phyloP scores from a whole-genome alignment of 92 coral and sea anemone genomes.

The Palythoa grandis region DNA sequence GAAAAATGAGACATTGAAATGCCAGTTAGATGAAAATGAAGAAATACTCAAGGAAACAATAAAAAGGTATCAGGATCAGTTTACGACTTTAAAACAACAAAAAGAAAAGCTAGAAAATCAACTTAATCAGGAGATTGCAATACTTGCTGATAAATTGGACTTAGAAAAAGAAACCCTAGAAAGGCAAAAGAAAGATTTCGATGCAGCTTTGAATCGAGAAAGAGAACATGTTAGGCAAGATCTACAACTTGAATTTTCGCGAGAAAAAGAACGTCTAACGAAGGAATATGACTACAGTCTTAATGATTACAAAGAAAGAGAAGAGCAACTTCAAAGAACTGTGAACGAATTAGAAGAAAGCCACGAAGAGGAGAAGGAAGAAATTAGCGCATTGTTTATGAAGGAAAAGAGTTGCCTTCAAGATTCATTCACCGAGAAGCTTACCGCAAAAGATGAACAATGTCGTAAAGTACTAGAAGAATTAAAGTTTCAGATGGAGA shows the following conservation, averaged over 20 bases:
- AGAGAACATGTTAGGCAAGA: constrained; percentile 58
- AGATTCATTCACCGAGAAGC: constrained; percentile 56
- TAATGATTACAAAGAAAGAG: constrained; percentile 51
- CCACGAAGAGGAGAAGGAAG: constrained; percentile 62
- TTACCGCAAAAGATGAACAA: constrained; percentile 53
- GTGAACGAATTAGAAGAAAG: constrained; percentile 50
- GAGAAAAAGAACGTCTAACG: constrained; percentile 58
- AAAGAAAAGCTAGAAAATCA: constrained; percentile 61
- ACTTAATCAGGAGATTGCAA: constrained; percentile 60
- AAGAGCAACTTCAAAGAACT: constrained; percentile 35
- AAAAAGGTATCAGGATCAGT: constrained; percentile 67
- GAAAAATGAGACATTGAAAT: constrained; percentile 66
- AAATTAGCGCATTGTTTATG: constrained; percentile 52
- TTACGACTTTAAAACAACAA: constrained; percentile 55
- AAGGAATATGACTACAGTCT: constrained; percentile 57
- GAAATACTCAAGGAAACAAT: constrained; percentile 65
- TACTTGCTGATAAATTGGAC: constrained; percentile 60
- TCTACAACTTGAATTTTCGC: constrained; percentile 55
- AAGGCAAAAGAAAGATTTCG: constrained; percentile 63
- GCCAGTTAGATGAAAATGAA: constrained; percentile 70
- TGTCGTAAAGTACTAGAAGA: constrained; percentile 33
- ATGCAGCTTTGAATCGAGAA: constrained; percentile 58
- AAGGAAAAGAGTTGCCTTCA: constrained; percentile 66
- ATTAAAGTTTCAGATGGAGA: constrained; percentile 46
- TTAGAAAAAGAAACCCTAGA: constrained; percentile 54